Percentiles rank a stretch among this genome's conserved stretches.
Conservation (phyloP, 2,797 vertebrate species). For the Neopelma chrysocephalum region DNA sequence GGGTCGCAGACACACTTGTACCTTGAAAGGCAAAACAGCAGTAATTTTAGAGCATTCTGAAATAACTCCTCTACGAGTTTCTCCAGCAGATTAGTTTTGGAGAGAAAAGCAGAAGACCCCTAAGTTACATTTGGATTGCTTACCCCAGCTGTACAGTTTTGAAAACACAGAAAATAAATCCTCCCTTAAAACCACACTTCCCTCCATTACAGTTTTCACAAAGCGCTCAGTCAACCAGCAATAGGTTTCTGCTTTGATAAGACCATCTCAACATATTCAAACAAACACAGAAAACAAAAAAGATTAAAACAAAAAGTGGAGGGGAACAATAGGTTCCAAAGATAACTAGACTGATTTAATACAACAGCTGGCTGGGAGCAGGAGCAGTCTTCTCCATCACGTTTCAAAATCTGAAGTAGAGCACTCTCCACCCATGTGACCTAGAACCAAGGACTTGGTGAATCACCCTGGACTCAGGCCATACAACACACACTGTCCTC, state of each 20-base stretch:
- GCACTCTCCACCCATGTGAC: neutral
- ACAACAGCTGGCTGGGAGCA: conserved; percentile 39
- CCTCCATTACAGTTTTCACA: neutral
- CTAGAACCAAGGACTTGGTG: neutral
- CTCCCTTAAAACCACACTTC: neutral
- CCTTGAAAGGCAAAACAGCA: conserved; percentile 69
- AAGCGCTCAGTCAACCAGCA: conserved; percentile 6
- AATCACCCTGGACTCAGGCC: neutral
- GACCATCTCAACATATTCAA: conserved; percentile 18
- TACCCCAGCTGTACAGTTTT: neutral
- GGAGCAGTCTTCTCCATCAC: neutral
- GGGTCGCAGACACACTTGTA: conserved; percentile 86
- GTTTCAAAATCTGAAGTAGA: neutral
- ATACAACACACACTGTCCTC: neutral
- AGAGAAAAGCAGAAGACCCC: neutral
- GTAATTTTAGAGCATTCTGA: neutral
- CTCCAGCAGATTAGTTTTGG: neutral
- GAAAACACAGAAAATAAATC: conserved; percentile 2
- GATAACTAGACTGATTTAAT: conserved; percentile 41
- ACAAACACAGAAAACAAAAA: neutral
- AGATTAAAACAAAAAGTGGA: neutral
- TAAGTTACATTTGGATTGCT: neutral
- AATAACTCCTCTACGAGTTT: neutral
- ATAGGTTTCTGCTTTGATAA: neutral
- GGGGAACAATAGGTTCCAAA: conserved; percentile 33